Base-by-base conservation (phyloP, 2,113 vertebrate species). In the Carettochelys insculpta region DNA sequence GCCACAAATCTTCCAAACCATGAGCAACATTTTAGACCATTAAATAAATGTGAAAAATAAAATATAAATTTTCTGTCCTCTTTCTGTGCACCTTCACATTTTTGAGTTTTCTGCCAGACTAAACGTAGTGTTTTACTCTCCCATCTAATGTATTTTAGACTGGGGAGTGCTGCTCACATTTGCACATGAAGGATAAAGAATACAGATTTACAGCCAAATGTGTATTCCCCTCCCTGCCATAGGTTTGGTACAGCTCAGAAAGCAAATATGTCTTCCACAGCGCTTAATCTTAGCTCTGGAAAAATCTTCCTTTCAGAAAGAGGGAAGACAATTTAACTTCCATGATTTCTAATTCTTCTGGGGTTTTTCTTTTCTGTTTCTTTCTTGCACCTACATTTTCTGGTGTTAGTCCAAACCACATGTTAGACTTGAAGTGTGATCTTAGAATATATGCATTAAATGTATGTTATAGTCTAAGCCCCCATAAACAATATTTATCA, bases 401-500 rank as follows among this genome's bases (percentile, higher is more conserved):
- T 71, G 80, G 79, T 34, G 27, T 75, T 56, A 58, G 50, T 34
- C 45, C 10, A 91, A 87, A 90, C n/a, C 12, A 47, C 24, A 9
- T 76, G 41, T 48, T 71, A 78, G 38, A 38, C 90, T 91, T 54
- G 61, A 54, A 50, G 19, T 92, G 65, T 75, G n/a, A 85, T 80
- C 34, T 29, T 51, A 47, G 38, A n/a, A 45, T 91, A 76, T 76
- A 79, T 76, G 75, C 56, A 85, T 50, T 87, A 76, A 80, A 78
- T n/a, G 82, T 25, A 56, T 48, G 29, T 83, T 89, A 80, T 50
- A 82, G 29, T 56, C 41, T 34, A 8, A 82, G 48, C 52, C 68
- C 79, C 79, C 58, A 86, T 86, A 86, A 90, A 90, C 71, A 82
- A 82, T 86, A 88, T 90, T 90, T 86, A 83, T 90, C 79, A 86